phyloP scores from a whole-genome alignment of 2,113 vertebrate species.

The Ptyas mucosa region DNA sequence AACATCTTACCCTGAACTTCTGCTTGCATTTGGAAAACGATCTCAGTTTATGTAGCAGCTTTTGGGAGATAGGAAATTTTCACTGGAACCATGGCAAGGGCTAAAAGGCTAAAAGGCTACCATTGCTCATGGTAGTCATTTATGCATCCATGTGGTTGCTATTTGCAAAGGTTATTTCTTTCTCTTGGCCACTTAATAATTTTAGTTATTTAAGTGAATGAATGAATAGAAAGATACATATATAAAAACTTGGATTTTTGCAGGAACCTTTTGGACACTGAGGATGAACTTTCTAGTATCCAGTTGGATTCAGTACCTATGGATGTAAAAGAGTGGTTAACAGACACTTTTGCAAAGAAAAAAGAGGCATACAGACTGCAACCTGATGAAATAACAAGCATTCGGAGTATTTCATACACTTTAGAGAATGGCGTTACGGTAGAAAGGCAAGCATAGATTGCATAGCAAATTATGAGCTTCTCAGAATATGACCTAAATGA shows the following conservation, averaged over 20 bases:
- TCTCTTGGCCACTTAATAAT: background rate
- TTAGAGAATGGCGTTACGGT: background rate
- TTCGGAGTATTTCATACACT: background rate
- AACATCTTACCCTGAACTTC: background rate
- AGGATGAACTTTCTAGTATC: background rate
- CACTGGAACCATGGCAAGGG: background rate
- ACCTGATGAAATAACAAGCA: background rate
- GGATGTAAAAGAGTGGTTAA: background rate
- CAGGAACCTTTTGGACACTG: background rate
- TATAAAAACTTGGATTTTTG: background rate
- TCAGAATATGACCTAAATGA: background rate
- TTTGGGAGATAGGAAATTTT: background rate
- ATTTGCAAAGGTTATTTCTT: background rate
- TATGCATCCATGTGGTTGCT: background rate
- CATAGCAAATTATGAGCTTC: too few relatives aligned
- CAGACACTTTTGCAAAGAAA: background rate
- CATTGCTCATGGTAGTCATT: background rate
- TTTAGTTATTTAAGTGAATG: background rate
- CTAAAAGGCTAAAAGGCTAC: background rate
- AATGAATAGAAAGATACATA: background rate
- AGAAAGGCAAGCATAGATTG: background rate
- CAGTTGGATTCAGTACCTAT: background rate
- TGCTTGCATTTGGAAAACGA: background rate
- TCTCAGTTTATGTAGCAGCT: background rate
- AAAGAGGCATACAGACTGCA: background rate